Percentiles rank a stretch among this genome's conserved stretches.
Conservation (phyloP, 1,140 invertebrate genomes). For the Drosophila novamexicana region DNA sequence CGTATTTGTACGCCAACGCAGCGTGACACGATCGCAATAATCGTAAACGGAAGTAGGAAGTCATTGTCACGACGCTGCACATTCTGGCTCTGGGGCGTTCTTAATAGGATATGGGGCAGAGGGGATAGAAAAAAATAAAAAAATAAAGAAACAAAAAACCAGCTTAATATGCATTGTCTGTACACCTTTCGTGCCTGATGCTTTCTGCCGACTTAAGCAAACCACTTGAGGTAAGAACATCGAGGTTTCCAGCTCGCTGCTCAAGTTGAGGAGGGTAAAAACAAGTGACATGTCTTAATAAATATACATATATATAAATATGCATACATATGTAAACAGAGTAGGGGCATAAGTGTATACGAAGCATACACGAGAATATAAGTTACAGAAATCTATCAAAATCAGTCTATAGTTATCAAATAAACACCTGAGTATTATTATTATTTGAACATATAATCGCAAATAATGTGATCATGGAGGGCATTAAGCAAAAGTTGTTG, state of each 20-base stretch:
- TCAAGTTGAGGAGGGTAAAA: conserved; percentile 8
- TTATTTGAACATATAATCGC: neutral
- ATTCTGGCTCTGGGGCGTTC: conserved; percentile 28
- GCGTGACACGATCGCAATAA: conserved; percentile 42
- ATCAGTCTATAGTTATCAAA: neutral
- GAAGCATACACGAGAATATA: too few species aligned
- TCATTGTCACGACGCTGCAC: conserved; percentile 45
- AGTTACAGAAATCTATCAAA: neutral
- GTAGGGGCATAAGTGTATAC: too few species aligned
- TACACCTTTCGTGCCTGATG: conserved; percentile 15
- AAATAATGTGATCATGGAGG: neutral
- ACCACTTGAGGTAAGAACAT: conserved; percentile 16
- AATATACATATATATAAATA: neutral
- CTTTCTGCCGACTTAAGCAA: conserved; percentile 1
- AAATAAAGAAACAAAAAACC: conserved; percentile 1
- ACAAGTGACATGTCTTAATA: too few species aligned
- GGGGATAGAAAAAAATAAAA: neutral
- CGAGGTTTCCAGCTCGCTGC: conserved; percentile 23
- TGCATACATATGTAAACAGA: neutral
- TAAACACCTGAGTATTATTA: neutral
- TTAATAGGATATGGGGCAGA: neutral
- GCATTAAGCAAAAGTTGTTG: neutral
- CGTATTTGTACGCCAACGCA: conserved; percentile 45
- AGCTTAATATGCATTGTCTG: conserved; percentile 31
- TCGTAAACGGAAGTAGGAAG: conserved; percentile 57